A percentile compares a stretch with the other conserved stretches of the same genome.
Evolutionary conservation across 2,113 vertebrate genomes (phyloP).

Genomic region (Dendrocopos noguchii): DNA sequence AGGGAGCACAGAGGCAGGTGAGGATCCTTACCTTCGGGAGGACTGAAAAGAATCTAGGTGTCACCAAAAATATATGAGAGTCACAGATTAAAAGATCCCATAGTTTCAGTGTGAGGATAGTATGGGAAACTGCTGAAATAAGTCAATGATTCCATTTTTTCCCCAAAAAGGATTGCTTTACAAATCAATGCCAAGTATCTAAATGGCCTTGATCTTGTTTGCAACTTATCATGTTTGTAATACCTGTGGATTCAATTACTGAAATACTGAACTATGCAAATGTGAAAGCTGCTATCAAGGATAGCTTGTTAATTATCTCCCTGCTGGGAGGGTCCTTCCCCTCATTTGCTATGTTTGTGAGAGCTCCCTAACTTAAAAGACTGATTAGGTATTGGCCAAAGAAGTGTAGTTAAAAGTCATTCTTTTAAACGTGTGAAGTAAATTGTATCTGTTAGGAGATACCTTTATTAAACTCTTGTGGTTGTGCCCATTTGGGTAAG

Average conservation of each 20-base stretch:
- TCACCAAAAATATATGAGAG: neutral
- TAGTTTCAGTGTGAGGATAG: neutral
- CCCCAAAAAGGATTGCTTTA: neutral
- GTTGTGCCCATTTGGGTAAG: neutral
- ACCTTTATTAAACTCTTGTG: neutral
- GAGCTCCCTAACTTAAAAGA: neutral
- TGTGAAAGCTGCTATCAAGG: conserved; percentile 4
- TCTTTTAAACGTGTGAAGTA: conserved; percentile 1
- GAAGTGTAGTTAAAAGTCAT: neutral
- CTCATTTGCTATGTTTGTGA: neutral
- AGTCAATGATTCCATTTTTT: neutral
- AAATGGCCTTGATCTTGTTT: neutral
- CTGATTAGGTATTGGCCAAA: neutral
- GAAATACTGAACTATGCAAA: conserved; percentile 61
- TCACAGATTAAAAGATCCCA: neutral
- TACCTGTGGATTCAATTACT: conserved; percentile 7
- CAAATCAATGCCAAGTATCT: neutral
- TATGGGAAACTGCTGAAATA: neutral
- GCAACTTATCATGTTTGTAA: conserved; percentile 2
- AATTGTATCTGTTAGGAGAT: neutral
- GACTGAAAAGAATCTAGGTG: conserved; percentile 64
- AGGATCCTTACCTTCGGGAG: conserved; percentile 82
- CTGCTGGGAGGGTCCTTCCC: neutral
- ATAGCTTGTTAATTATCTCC: neutral
- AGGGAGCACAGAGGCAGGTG: neutral